phyloP scores from a whole-genome alignment of 2,113 vertebrate species.

The Dissostichus mawsoni region DNA sequence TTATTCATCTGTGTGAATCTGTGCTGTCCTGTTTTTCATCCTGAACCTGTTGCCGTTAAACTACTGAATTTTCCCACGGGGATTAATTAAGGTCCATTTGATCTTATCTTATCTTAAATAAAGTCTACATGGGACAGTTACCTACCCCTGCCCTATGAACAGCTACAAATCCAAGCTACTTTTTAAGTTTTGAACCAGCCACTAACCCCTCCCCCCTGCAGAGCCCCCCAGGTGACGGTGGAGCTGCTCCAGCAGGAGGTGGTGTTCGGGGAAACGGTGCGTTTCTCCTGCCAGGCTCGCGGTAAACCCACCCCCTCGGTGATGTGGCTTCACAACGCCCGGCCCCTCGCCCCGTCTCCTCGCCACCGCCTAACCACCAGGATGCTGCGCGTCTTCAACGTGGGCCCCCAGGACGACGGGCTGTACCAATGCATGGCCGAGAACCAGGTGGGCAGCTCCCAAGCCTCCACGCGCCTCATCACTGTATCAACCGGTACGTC shows the following conservation, averaged over 20 bases:
- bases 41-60: too few species aligned
- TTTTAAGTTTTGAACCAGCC: neutral
- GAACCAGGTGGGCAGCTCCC: conserved; percentile 94
- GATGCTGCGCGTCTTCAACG: conserved; percentile 85
- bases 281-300: conserved; percentile 90
- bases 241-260: conserved; percentile 92
- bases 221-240: conserved; percentile 93
- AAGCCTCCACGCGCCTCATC: conserved; percentile 90
- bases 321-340: conserved; percentile 92
- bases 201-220: conserved; percentile 48
- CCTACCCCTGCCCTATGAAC: too few species aligned
- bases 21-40: too few species aligned
- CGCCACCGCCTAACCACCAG: conserved; percentile 86
- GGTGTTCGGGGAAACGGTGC: conserved; percentile 89
- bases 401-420: conserved; percentile 92
- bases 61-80: too few species aligned
- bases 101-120: too few species aligned
- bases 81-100: too few species aligned
- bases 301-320: conserved; percentile 93
- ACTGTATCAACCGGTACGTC: conserved; percentile 86
- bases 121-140: too few species aligned
- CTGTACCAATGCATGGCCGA: conserved; percentile 98
- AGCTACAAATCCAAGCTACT: neutral
- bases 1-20: too few species aligned
- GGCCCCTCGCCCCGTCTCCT: conserved; percentile 84